These are phyloP conservation scores for Peribatodes rhomboidaria DNA, from an alignment of 2,888 invertebrate species.

Conservation along the genomic window DNA sequence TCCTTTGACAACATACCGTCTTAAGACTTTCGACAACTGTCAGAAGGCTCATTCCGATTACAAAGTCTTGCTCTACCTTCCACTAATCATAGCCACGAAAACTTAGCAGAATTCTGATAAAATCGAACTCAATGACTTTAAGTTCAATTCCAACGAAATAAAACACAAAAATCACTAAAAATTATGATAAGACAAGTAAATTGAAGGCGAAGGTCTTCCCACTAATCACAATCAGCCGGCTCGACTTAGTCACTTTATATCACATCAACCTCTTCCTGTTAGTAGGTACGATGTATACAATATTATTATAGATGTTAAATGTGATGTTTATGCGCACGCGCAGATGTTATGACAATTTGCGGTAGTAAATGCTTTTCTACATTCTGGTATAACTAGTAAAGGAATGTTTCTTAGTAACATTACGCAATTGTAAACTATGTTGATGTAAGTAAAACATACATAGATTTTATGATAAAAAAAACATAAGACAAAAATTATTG, in stretches of 20 bases:
- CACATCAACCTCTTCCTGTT: constrained; percentile 49
- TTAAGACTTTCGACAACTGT: no score
- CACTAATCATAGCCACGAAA: no score
- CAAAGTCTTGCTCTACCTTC: no score
- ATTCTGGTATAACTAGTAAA: constrained; percentile 62
- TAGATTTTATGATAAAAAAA: neutral
- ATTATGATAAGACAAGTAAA: neutral
- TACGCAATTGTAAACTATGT: constrained; percentile 39
- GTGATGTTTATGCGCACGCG: constrained; percentile 66
- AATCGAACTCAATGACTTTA: no score
- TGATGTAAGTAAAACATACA: neutral
- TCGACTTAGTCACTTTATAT: constrained; percentile 11
- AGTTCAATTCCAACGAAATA: no score
- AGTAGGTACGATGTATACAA: constrained; percentile 22
- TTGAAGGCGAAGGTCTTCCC: neutral
- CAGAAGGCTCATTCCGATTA: no score
- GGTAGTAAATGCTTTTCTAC: constrained; percentile 53
- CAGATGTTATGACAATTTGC: constrained; percentile 43
- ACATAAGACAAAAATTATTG: neutral
- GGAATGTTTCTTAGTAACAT: constrained; percentile 49
- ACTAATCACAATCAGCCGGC: constrained; percentile 7
- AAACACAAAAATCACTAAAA: no score
- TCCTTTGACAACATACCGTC: no score
- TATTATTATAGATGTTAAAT: constrained; percentile 54
- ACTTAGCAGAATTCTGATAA: no score